phyloP scores from a whole-genome alignment of 1,140 invertebrate genomes.

The Papilio glaucus region DNA sequence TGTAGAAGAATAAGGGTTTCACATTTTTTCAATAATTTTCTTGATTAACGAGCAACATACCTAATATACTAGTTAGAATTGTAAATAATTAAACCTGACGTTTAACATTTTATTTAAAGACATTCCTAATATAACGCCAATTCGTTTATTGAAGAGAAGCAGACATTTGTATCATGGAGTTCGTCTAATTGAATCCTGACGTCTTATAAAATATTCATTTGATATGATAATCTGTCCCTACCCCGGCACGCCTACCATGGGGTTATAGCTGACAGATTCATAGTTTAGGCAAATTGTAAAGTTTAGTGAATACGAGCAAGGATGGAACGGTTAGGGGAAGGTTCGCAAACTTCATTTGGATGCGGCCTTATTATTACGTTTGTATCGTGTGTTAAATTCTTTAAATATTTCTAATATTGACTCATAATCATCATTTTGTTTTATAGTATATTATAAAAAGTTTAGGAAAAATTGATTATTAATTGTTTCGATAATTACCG shows the following conservation, averaged over 20 bases:
- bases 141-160: constrained; percentile 13
- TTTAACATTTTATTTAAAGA: background rate
- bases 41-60: too few species aligned
- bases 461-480: too few species aligned
- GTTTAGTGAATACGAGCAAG: constrained; percentile 52
- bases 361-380: constrained; percentile 1
- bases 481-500: too few species aligned
- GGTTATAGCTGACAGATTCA: constrained; percentile 59
- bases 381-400: background rate
- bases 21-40: too few species aligned
- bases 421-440: too few species aligned
- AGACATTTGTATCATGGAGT: constrained; percentile 31
- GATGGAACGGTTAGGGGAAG: constrained; percentile 19
- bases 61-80: too few species aligned
- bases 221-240: constrained; percentile 68
- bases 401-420: too few species aligned
- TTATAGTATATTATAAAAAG: too few species aligned
- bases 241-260: constrained; percentile 12
- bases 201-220: constrained; percentile 76
- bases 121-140: background rate
- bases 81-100: too few species aligned
- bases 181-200: constrained; percentile 65
- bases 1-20: too few species aligned
- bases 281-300: constrained; percentile 68
- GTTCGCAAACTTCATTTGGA: background rate